A percentile compares a stretch with the other conserved stretches of the same genome.
These are phyloP conservation scores for Dryobotodes eremita DNA, from an alignment of 2,888 invertebrate species.

Conservation along the genomic window DNA sequence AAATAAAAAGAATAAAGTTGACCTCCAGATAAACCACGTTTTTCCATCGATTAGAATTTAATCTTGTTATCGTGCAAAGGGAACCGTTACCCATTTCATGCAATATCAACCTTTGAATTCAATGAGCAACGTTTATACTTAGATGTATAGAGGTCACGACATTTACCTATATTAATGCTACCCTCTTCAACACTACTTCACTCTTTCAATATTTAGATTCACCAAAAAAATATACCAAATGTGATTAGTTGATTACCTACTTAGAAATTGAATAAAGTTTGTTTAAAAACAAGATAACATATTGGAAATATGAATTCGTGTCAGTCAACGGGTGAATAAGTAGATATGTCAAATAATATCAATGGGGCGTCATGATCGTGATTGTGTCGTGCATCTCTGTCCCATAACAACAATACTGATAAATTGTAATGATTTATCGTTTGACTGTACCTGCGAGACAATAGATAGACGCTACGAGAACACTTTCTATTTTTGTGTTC, in stretches of 20 bases:
- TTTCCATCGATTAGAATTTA: slow-evolving; percentile 17
- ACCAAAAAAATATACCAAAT: slow-evolving; percentile 24
- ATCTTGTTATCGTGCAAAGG: not conserved
- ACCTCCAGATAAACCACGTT: not conserved
- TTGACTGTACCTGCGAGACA: slow-evolving; percentile 46
- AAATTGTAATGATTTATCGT: slow-evolving; percentile 39
- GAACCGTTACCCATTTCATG: slow-evolving; percentile 14
- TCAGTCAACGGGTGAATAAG: slow-evolving; percentile 38
- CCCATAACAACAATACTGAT: slow-evolving; percentile 34
- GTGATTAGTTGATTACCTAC: not conserved
- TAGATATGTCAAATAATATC: slow-evolving; percentile 40
- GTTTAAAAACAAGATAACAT: slow-evolving; percentile 51
- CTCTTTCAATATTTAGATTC: slow-evolving; percentile 43
- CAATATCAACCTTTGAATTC: slow-evolving; percentile 28
- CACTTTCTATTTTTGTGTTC: slow-evolving; percentile 47
- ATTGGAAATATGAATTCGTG: slow-evolving; percentile 28
- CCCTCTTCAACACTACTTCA: slow-evolving; percentile 30
- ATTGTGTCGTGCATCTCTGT: slow-evolving; percentile 20
- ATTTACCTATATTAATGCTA: slow-evolving; percentile 8
- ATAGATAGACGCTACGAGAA: slow-evolving; percentile 14
- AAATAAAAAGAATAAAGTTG: not conserved
- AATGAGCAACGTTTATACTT: slow-evolving; percentile 8
- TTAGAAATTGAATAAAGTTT: slow-evolving; percentile 26
- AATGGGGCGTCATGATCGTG: slow-evolving; percentile 32
- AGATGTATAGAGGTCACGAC: slow-evolving; percentile 6